Evolutionary conservation across 2,113 vertebrate genomes (phyloP).

Genomic region (Aramus guarauna): DNA sequence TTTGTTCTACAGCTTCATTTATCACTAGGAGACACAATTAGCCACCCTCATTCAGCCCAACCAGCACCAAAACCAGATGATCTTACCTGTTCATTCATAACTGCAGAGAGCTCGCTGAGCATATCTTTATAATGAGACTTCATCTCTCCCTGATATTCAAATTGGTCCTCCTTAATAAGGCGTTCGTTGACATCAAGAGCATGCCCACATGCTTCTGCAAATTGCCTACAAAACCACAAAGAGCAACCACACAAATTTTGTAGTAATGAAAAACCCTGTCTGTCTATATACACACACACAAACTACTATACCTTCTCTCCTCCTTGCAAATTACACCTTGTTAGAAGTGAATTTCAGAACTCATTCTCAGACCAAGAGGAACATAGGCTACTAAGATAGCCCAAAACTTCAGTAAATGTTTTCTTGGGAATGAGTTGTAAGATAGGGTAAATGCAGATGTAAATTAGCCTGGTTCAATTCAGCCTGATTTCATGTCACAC

Average conservation of each 20-base stretch:
- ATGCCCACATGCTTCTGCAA: slow-evolving; percentile 95
- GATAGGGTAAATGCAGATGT: not conserved
- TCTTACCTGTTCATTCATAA: slow-evolving; percentile 97
- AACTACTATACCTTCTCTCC: not conserved
- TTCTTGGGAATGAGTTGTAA: not conserved
- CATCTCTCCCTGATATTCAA: slow-evolving; percentile 99
- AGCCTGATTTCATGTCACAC: not conserved
- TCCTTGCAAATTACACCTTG: not conserved
- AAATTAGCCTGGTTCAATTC: not conserved
- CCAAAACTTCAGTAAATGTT: not conserved
- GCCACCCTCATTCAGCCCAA: not conserved
- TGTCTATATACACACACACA: not conserved
- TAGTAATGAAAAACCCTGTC: not conserved
- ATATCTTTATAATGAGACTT: slow-evolving; percentile 94
- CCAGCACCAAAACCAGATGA: not conserved
- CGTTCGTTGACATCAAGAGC: slow-evolving; percentile 94
- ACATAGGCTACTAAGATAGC: not conserved
- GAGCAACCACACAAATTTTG: not conserved
- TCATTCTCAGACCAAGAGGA: not conserved
- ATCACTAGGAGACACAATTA: not conserved
- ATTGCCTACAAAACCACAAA: slow-evolving; percentile 78
- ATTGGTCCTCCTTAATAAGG: slow-evolving; percentile 97
- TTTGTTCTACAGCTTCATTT: not conserved
- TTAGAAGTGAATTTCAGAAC: not conserved
- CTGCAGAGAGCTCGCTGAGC: slow-evolving; percentile 87